Evolutionary conservation across 2,113 vertebrate species (phyloP).

Genomic region (Malurus alboscapulatus): DNA sequence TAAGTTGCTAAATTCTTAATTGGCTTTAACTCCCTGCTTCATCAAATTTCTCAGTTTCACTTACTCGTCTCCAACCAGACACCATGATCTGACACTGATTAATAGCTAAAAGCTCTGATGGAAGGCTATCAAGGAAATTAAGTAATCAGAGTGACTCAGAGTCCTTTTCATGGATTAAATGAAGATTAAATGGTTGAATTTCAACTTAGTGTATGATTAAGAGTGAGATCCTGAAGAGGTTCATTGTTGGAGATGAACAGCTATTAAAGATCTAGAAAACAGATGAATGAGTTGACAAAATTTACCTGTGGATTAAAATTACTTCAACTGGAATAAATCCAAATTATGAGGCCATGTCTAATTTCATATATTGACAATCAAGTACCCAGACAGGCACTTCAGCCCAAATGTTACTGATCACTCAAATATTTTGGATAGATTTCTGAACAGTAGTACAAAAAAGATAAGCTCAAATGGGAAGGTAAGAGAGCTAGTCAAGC

Average conservation of each 20-base stretch:
- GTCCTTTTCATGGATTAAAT: neutral
- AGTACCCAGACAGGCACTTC: neutral
- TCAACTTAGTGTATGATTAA: neutral
- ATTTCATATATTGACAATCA: neutral
- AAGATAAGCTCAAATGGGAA: neutral
- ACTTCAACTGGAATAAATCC: neutral
- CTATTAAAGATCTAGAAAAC: neutral
- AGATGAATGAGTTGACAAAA: neutral
- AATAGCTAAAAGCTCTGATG: neutral
- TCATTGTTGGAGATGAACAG: neutral
- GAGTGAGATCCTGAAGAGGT: neutral
- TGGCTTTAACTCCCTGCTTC: neutral
- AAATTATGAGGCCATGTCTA: neutral
- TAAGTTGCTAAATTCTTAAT: neutral
- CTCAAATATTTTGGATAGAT: neutral
- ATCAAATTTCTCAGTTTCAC: neutral
- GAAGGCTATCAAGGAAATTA: neutral
- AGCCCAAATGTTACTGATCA: neutral
- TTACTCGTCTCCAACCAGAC: neutral
- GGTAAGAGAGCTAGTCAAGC: neutral
- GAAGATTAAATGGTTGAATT: neutral
- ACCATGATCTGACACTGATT: neutral
- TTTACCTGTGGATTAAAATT: neutral
- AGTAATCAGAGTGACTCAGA: neutral
- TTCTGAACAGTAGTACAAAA: neutral